Evolutionary conservation across 2,797 vertebrate species (phyloP).

Genomic region (Melanotaenia boesemani): DNA sequence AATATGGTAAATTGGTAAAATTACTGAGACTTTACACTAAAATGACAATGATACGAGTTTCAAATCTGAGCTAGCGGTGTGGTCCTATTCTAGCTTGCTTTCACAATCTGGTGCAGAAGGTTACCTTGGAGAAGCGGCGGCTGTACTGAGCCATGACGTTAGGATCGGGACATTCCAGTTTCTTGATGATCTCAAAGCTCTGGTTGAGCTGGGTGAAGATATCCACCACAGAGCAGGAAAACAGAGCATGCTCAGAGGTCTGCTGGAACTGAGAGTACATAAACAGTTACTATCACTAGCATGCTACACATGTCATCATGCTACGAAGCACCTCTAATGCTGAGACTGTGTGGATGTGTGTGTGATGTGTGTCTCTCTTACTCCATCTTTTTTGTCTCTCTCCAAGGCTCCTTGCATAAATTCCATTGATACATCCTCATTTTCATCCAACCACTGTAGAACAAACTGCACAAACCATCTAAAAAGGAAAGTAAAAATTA

Average conservation of each 20-base stretch:
- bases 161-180: slow-evolving; percentile 96
- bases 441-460: slow-evolving; percentile 97
- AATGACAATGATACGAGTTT: background rate
- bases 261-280: slow-evolving; percentile 91
- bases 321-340: background rate
- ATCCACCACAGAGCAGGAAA: slow-evolving; percentile 99
- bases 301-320: background rate
- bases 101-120: background rate
- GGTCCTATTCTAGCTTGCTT: background rate
- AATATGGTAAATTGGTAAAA: too few species aligned
- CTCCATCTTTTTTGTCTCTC: slow-evolving; percentile 98
- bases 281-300: background rate
- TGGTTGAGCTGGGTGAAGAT: slow-evolving; percentile 99
- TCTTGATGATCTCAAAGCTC: slow-evolving; percentile 99
- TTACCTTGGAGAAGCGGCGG: slow-evolving; percentile 95
- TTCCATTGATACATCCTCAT: slow-evolving; percentile 97
- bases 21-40: background rate
- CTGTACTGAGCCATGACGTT: slow-evolving; percentile 94
- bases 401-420: slow-evolving; percentile 96
- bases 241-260: slow-evolving; percentile 97
- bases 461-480: slow-evolving; percentile 99
- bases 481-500: slow-evolving; percentile 20
- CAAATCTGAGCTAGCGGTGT: background rate
- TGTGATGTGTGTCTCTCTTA: slow-evolving; percentile 69
- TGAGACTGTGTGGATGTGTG: background rate